phyloP scores from a whole-genome alignment of 2,113 vertebrate genomes.

The Xenus cinereus region DNA sequence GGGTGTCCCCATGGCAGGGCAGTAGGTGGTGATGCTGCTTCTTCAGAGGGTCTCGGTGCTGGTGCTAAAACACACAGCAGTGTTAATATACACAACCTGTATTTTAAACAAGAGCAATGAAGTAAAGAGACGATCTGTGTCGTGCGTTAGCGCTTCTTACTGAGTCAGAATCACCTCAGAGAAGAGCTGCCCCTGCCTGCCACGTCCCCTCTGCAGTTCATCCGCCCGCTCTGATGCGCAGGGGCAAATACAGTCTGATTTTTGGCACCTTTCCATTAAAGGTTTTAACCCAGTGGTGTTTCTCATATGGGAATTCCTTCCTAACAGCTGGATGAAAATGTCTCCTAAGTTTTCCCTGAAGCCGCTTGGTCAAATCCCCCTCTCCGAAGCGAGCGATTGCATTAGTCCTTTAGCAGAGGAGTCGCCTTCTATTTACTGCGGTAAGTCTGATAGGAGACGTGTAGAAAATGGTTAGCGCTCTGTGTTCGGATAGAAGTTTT shows the following conservation, averaged over 20 bases:
- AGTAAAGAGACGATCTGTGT: background rate
- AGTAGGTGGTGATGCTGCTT: background rate
- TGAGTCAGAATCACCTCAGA: background rate
- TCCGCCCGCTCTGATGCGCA: background rate
- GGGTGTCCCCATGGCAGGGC: background rate
- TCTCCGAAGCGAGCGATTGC: background rate
- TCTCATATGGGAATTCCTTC: background rate
- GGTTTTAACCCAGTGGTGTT: background rate
- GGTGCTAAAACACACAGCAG: background rate
- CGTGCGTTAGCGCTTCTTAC: background rate
- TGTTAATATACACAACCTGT: background rate
- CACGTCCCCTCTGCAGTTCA: rapidly evolving
- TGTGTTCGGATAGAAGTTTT: background rate
- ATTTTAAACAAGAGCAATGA: background rate
- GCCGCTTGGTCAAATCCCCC: background rate
- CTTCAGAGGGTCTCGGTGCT: too few relatives aligned
- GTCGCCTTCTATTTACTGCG: background rate
- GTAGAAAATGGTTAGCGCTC: background rate
- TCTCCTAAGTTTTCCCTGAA: background rate
- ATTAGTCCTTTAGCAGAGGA: background rate
- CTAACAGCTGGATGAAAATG: background rate
- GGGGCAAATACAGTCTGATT: background rate
- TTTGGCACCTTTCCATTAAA: background rate
- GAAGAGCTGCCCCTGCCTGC: background rate
- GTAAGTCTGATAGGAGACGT: background rate